Base-by-base conservation (phyloP, 2,113 vertebrate genomes). In the Apeltes quadracus region DNA sequence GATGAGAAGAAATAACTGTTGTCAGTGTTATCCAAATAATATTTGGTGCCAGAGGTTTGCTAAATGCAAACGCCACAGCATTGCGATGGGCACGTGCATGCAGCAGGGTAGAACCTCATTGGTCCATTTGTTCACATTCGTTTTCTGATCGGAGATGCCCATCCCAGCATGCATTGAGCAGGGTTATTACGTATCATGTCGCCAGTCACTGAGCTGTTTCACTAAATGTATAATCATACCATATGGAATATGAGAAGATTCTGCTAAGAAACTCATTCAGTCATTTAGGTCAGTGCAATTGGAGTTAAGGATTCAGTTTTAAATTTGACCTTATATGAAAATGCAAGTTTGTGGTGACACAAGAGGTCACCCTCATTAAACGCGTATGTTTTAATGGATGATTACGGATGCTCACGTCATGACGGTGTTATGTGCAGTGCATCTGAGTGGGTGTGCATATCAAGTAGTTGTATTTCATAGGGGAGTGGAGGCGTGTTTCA, bases 391-490 rank as follows among this genome's bases (percentile, higher is more conserved):
- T 22, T 22, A 3, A 32, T n/a, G 43, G 1, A 34, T 34, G 14
- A 16, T 32, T 23, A 27, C 18, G 2, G 11, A 20, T 20, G 5
- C 23, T 15, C 13, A 2, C 8, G 1, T 55, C 29, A 6, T 54
- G 51, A 2, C 25, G 27, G 13, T 15, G 23, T 54, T 54, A 1
- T 54, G 51, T 54, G 51, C 27, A 16, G 8, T 27, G 23, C 23
- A 38, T 29, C 15, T 48, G n/a, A 18, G 13, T 25, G 41, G 13
- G 1, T 38, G 46, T 25, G n/a, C 27, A 20, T 9, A 54, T 54
- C 25, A 51, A 61, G 20, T 51, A 50, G 36, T 54, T 22, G 23
- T 22, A 43, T 43, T 63, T 72, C 58, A 61, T 25, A 22, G 25
- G 5, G 3, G 7, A 15, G n/a, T 16, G 46, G 13, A 41, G 46